Percentiles rank a stretch among this genome's conserved stretches.
These are phyloP conservation scores for Brotula barbata DNA, from an alignment of 2,797 vertebrate genomes.

Conservation along the genomic window DNA sequence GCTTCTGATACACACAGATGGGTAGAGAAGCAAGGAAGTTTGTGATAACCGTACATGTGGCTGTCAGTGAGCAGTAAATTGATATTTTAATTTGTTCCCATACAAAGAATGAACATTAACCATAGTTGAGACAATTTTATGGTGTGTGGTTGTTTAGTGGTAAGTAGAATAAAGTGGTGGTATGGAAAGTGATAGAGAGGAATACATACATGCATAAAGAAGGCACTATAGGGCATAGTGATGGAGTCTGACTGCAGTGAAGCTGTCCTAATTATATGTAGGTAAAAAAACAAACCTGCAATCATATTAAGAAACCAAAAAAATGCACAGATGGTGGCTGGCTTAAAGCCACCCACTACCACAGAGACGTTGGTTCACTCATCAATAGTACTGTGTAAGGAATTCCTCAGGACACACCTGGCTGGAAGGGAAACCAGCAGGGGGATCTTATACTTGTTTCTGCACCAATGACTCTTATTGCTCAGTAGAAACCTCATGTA, in stretches of 20 bases:
- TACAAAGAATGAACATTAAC: constrained; percentile 71
- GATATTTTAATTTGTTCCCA: constrained; percentile 62
- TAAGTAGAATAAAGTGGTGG: constrained; percentile 69
- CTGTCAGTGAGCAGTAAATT: constrained; percentile 66
- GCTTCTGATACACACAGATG: constrained; percentile 23
- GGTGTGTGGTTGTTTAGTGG: constrained; percentile 47
- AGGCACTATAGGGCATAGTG: constrained; percentile 3
- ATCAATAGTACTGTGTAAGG: no score
- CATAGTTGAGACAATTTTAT: constrained; percentile 68
- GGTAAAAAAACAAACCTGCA: constrained; percentile 32
- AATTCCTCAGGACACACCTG: no score
- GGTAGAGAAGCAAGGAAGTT: constrained; percentile 53
- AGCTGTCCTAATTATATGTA: background rate
- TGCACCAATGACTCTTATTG: no score
- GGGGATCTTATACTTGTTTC: no score
- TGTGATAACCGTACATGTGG: constrained; percentile 56
- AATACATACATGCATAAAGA: constrained; percentile 4
- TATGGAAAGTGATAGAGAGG: constrained; percentile 37
- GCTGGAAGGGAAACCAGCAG: no score
- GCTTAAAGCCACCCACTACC: no score
- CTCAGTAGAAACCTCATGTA: no score
- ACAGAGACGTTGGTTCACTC: no score
- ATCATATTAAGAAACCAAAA: constrained; percentile 20
- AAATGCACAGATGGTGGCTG: background rate
- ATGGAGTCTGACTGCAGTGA: background rate